Evolutionary conservation across 1,140 invertebrate species (phyloP).

Genomic region (Anastatus disparis): DNA sequence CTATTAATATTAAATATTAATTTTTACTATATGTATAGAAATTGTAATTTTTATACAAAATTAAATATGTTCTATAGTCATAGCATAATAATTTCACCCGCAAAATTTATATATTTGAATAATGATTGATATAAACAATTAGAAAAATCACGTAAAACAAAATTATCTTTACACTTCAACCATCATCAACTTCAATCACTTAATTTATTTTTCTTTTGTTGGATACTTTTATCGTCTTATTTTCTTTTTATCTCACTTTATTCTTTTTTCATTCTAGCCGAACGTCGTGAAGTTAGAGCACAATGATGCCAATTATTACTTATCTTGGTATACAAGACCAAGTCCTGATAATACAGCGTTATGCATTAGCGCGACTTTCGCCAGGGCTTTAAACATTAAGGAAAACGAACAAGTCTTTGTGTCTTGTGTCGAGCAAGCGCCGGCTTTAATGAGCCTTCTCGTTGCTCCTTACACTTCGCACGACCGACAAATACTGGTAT

Average conservation of each 20-base stretch:
- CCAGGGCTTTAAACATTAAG: constrained; percentile 56
- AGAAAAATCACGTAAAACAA: too few relatives aligned
- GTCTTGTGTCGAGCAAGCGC: constrained; percentile 44
- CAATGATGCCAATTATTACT: constrained; percentile 51
- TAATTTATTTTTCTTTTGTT: neutral
- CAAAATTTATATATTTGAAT: too few relatives aligned
- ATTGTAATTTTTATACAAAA: too few relatives aligned
- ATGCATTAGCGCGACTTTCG: constrained; percentile 60
- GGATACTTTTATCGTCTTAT: constrained; percentile 9
- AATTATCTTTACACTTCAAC: too few relatives aligned
- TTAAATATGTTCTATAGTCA: too few relatives aligned
- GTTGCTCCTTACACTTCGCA: constrained; percentile 61
- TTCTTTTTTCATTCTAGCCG: constrained; percentile 47
- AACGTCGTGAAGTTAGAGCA: constrained; percentile 51
- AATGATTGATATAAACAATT: too few relatives aligned
- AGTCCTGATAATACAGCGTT: constrained; percentile 45
- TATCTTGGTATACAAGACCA: constrained; percentile 49
- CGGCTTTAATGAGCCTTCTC: constrained; percentile 51
- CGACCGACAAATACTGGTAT: constrained; percentile 70
- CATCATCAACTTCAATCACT: too few relatives aligned
- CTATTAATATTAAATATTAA: too few relatives aligned
- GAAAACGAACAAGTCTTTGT: constrained; percentile 58
- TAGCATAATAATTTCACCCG: too few relatives aligned
- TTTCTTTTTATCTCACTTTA: constrained; percentile 27
- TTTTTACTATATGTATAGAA: too few relatives aligned